Base-by-base conservation (phyloP, 2,113 vertebrate genomes). In the Lepisosteus osseus region DNA sequence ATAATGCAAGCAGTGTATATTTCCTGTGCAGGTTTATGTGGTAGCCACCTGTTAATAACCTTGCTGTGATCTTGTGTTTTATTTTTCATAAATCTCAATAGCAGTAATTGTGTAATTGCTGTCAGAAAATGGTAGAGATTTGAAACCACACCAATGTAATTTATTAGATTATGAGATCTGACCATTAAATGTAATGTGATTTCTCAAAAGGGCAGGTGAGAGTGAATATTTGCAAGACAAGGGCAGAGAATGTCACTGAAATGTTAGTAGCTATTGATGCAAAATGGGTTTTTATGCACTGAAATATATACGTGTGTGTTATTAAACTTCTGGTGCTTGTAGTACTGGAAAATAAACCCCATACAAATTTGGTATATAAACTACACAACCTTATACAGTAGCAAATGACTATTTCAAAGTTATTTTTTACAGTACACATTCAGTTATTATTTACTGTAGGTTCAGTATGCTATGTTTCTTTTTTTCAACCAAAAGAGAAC, bases 51-150 rank as follows among this genome's bases (percentile, higher is more conserved):
- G 51, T 55, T 69, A n/a, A 69, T 59, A 67, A 61, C 15, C 3
- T 43, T 40, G 66, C 43, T 45, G 55, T 51, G 47, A 51, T 51
- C 47, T 51, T 51, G 5, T 6, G 42, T 73, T 54, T 7, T n/a
- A 67, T 61, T 67, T 55, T 64, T 76, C 79, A 80, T 89, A 81
- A 77, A 77, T 84, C 68, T 80, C 67, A 72, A 76, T 72, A 40
- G 3, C 71, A 73, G 70, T 88, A 81, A 86, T 84, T 85, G 77
- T 76, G 83, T 86, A 83, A 87, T 88, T 84, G 70, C 77, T 72
- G 76, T 15, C n/a, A 29, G 41, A 43, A 29, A 54, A 68, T 42
- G 71, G 82, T 68, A 67, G 78, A 72, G 69, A 76, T 79, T 79
- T 76, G 76, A 82, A 77, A 78, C 62, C 65, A 69, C 61, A 51